These are phyloP conservation scores for Drosophila ambigua DNA, from an alignment of 1,140 invertebrate genomes.

Conservation along the genomic window DNA sequence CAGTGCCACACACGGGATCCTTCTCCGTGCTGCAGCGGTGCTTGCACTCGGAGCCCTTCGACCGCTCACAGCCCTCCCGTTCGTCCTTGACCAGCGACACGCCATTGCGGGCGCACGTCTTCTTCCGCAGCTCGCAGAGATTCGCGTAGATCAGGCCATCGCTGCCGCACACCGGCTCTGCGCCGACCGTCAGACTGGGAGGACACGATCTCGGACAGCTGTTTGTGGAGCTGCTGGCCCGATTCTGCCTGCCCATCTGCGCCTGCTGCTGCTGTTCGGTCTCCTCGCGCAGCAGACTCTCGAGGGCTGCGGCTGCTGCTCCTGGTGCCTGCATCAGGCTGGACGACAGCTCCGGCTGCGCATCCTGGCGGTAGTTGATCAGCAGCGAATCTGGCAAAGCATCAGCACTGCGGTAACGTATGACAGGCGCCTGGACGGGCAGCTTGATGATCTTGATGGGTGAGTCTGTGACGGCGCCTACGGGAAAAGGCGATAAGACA, in stretches of 20 bases:
- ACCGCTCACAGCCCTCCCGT: conserved; percentile 87
- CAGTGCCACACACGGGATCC: conserved; percentile 95
- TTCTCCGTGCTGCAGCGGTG: conserved; percentile 92
- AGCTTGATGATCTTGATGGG: conserved; percentile 79
- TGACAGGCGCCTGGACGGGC: conserved; percentile 75
- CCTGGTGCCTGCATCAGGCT: conserved; percentile 60
- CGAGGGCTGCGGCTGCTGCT: conserved; percentile 61
- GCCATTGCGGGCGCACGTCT: conserved; percentile 94
- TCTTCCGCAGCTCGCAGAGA: conserved; percentile 95
- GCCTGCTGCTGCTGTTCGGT: conserved; percentile 62
- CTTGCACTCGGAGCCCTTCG: conserved; percentile 89
- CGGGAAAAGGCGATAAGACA: background rate
- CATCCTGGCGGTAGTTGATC: conserved; percentile 70
- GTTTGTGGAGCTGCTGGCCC: conserved; percentile 68
- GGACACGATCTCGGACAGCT: conserved; percentile 92
- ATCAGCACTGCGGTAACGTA: conserved; percentile 75
- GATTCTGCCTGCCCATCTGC: conserved; percentile 57
- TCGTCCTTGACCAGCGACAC: conserved; percentile 84
- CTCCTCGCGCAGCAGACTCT: conserved; percentile 64
- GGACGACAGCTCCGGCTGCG: conserved; percentile 59
- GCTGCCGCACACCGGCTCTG: conserved; percentile 94
- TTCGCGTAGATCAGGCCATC: conserved; percentile 95
- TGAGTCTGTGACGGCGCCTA: conserved; percentile 75
- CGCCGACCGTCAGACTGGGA: conserved; percentile 86
- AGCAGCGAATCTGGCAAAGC: conserved; percentile 65